phyloP scores from a whole-genome alignment of 2,888 invertebrate genomes.

The Drosophila longiperda region DNA sequence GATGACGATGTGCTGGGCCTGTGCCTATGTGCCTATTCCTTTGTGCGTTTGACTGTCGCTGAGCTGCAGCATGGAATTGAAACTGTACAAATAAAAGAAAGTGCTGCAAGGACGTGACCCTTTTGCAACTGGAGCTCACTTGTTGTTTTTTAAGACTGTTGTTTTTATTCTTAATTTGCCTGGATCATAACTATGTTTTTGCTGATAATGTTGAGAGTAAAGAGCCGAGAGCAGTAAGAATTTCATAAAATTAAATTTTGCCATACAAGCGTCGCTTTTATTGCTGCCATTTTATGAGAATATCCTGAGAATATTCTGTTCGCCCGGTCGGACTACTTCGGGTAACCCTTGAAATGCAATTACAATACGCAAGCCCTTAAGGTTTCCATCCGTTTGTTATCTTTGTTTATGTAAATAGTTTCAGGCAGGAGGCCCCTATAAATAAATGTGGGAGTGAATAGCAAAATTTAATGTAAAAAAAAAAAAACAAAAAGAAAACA shows the following conservation, averaged over 20 bases:
- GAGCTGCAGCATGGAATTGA: neutral
- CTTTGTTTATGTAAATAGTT: constrained; percentile 55
- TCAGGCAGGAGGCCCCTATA: constrained; percentile 20
- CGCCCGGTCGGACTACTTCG: constrained; percentile 1
- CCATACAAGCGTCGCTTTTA: constrained; percentile 49
- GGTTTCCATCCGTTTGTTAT: constrained; percentile 34
- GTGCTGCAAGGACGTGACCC: constrained; percentile 59
- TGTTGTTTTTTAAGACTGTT: neutral
- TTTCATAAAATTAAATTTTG: constrained; percentile 59
- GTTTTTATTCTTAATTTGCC: constrained; percentile 18
- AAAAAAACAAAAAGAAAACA: constrained; percentile 22
- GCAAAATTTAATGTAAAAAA: constrained; percentile 53
- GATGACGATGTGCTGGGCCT: constrained; percentile 1
- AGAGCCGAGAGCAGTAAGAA: constrained; percentile 27
- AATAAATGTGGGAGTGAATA: constrained; percentile 23
- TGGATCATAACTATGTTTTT: constrained; percentile 14
- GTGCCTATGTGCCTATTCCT: neutral
- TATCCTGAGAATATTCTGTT: constrained; percentile 31
- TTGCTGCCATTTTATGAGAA: constrained; percentile 42
- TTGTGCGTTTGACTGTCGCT: neutral
- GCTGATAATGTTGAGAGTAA: constrained; percentile 16
- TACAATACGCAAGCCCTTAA: constrained; percentile 50
- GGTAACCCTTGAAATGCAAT: constrained; percentile 54
- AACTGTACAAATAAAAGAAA: constrained; percentile 45
- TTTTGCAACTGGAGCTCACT: constrained; percentile 28